These are phyloP conservation scores for Pristionchus mayeri DNA, from an alignment of 2,888 invertebrate species.

Conservation along the genomic window DNA sequence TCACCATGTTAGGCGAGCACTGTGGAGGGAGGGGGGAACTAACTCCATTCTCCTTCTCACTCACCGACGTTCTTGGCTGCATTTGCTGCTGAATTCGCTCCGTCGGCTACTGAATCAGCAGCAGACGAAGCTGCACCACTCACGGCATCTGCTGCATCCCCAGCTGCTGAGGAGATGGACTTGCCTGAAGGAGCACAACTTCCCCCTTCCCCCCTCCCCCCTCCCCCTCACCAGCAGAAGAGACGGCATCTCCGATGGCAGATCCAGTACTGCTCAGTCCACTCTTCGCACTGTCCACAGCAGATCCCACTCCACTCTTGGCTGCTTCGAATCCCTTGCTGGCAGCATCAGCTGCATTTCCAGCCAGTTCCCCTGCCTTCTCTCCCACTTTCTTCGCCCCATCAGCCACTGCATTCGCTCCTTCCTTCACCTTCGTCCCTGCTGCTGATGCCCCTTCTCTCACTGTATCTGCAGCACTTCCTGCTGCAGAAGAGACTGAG, in stretches of 20 bases:
- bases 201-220: neutral
- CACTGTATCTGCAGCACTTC: neutral
- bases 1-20: neutral
- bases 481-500: neutral
- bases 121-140: slow-evolving; percentile 12
- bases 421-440: neutral
- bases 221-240: neutral
- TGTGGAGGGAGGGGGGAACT: neutral
- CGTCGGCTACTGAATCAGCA: neutral
- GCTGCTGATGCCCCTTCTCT: neutral
- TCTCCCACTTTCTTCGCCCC: neutral
- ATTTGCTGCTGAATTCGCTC: neutral
- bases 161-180: neutral
- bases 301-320: slow-evolving; percentile 17
- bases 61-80: neutral
- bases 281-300: slow-evolving; percentile 6
- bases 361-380: neutral
- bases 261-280: neutral
- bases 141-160: neutral
- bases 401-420: neutral
- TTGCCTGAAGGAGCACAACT: neutral
- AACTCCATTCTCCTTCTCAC: neutral
- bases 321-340: neutral
- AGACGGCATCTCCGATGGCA: neutral
- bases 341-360: neutral